These are phyloP conservation scores for Pristionchus fissidentatus DNA, from an alignment of 2,888 invertebrate genomes.

Conservation along the genomic window DNA sequence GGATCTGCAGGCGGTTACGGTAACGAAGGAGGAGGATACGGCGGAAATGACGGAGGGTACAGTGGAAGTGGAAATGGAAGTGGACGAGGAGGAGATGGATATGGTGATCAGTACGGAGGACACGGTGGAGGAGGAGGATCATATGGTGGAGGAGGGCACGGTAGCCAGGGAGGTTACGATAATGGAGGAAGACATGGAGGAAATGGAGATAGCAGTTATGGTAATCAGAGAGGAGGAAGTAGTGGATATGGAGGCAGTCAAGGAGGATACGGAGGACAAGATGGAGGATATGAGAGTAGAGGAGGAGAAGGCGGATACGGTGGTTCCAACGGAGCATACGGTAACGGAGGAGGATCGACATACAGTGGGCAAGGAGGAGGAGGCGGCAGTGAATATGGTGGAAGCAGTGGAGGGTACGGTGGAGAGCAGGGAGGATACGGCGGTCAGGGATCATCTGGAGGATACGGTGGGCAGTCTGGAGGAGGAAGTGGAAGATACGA, in stretches of 20 bases:
- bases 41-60: not conserved
- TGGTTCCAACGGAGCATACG: not conserved
- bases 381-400: not conserved
- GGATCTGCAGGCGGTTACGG: not conserved
- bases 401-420: not conserved
- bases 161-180: not conserved
- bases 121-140: not conserved
- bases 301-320: not conserved
- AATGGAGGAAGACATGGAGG: not conserved
- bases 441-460: conserved; percentile 7
- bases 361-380: not conserved
- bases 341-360: not conserved
- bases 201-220: not conserved
- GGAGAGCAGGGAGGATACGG: conserved; percentile 27
- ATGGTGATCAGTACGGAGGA: not conserved
- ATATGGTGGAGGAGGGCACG: not conserved
- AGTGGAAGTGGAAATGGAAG: not conserved
- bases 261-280: conserved; percentile 30
- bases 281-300: not conserved
- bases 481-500: not conserved
- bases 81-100: conserved; percentile 21
- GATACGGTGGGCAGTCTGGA: not conserved
- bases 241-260: not conserved
- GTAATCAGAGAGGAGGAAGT: not conserved
- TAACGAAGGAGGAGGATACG: not conserved